Evolutionary conservation across 2,797 vertebrate species (phyloP), one percentile per base, ranked within the genome.

Genomic region (Smutsia gigantea): DNA sequence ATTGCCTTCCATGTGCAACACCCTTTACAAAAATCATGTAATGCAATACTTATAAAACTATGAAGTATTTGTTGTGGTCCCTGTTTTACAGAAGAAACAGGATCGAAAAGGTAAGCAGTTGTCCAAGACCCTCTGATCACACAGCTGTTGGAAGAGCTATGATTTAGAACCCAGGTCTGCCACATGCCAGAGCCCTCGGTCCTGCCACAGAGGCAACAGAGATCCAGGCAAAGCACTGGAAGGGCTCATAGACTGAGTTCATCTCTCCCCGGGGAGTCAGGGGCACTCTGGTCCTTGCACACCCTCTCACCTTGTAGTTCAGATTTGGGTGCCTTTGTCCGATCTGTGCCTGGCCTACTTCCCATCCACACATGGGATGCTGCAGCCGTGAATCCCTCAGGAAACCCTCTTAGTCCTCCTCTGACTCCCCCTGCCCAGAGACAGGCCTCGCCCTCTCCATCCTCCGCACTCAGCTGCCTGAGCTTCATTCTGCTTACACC

Each of bases 231-330:
- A 82, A 77, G 4, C 0, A 4, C 14, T 8, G 14, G 4, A 7
- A 68, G 14, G 6, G 11, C 27, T 66, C 39, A 42, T 37, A n/a
- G 25, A 31, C 34, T 6, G 7, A 25, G 31, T 1, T 12, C 63
- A 0, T 68, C 68, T 46, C 68, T 63, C 29, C 34, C 23, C 11
- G 8, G 25, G 14, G 7, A 11, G 13, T 15, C 2, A 1, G 2
- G 7, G 14, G 69, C 19, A 64, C 39, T 2, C 10, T 6, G 27
- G 63, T 18, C 46, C 34, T 63, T 18, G 25, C 18, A 34, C 5
- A 0, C 7, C 12, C 12, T 39, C 39, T 39, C 39, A 4, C 2
- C 2, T 0, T 4, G 34, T 1, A 29, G 27, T 31, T 29, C 23
- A 19, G 18, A 31, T n/a, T 1, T 31, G 10, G 29, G 6, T 15